phyloP scores from a whole-genome alignment of 2,888 invertebrate genomes.

The Drosophila limbata region DNA sequence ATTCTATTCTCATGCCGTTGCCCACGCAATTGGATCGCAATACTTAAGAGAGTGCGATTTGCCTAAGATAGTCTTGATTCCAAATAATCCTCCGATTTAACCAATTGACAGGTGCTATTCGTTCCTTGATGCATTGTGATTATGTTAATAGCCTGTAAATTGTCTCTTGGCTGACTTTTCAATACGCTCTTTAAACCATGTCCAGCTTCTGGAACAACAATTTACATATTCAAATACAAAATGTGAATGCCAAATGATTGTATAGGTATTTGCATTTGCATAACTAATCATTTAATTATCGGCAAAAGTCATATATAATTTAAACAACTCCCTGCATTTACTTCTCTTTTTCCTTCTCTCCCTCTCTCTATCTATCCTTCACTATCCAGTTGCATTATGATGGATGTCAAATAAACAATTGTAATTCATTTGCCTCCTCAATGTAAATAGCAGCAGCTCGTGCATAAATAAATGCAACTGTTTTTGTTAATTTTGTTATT shows the following conservation, averaged over 20 bases:
- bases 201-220: not conserved
- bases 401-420: constrained; percentile 55
- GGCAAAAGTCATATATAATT: constrained; percentile 70
- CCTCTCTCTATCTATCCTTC: not conserved
- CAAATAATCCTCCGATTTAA: not conserved
- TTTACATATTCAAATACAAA: constrained; percentile 12
- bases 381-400: not conserved
- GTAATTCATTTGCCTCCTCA: constrained; percentile 63
- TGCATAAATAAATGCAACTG: constrained; percentile 50
- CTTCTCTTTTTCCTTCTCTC: not conserved
- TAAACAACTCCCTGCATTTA: constrained; percentile 40
- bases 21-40: not conserved
- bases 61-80: not conserved
- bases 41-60: not conserved
- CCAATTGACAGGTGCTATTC: not conserved
- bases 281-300: constrained; percentile 78
- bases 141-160: not conserved
- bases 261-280: constrained; percentile 61
- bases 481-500: constrained; percentile 40
- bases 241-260: constrained; percentile 25
- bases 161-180: not conserved
- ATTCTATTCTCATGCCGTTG: constrained; percentile 2
- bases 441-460: constrained; percentile 39
- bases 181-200: not conserved
- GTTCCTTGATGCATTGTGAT: not conserved